Base-by-base conservation (phyloP, 2,113 vertebrate species). In the Tupaia chinensis region DNA sequence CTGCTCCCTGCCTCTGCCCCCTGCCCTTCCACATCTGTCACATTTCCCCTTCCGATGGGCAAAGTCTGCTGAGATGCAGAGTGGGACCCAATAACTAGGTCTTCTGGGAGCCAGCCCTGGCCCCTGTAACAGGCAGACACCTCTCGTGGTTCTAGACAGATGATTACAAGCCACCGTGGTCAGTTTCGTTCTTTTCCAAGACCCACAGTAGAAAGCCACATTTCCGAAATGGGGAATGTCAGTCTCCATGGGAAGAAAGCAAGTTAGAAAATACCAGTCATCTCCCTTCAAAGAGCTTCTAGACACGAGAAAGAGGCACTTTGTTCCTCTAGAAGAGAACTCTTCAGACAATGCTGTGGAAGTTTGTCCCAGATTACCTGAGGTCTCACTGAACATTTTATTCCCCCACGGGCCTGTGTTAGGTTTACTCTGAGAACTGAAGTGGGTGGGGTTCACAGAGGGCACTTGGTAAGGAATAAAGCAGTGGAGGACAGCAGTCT, bases 391-490 rank as follows among this genome's bases (percentile, higher is more conserved):
- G 7, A 8, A 27, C 15, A 14, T 60, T 20, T 0, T 19, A 3
- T 15, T 34, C 29, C 9, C 32, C 32, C 53, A 44, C 0, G 1
- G n/a, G 25, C 20, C 54, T 63, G 16, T 8, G 17, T 56, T 15
- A 27, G 4, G 7, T 12, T 73, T 10, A 0, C 72, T 3, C 16
- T 23, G 53, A 34, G 19, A 34, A 16, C 53, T 3, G 3, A 69
- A 12, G 53, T 29, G 7, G 12, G 74, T 23, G 3, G 65, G 19
- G 22, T 60, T 34, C 54, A 20, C 0, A 10, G 20, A 16, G 54
- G 7, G 10, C 0, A 1, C 29, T 27, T 72, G 23, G 3, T 1
- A 5, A 19, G 9, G 16, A 13, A 9, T 0, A 60, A 29, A 1
- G 1, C 22, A 63, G 23, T 0, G 0, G 44, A 44, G 44, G 5